phyloP scores from a whole-genome alignment of 2,113 vertebrate species.

The Ovibos moschatus region DNA sequence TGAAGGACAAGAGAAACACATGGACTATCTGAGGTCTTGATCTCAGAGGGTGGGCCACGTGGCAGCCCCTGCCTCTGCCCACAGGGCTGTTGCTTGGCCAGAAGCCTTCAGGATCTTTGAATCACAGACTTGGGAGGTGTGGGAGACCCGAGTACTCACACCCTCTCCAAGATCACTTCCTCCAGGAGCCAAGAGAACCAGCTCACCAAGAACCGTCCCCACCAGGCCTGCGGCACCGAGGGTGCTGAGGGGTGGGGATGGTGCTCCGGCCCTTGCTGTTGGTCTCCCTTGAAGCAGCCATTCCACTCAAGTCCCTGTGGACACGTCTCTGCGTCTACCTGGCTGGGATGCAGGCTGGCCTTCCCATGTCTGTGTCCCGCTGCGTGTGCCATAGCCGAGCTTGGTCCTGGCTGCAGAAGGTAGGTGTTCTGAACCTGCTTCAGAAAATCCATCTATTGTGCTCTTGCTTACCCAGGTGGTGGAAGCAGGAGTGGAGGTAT shows the following conservation, averaged over 20 bases:
- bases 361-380: background rate
- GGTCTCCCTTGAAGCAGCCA: background rate
- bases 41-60: background rate
- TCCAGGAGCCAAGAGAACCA: background rate
- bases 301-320: background rate
- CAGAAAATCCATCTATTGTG: background rate
- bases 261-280: accelerated
- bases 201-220: background rate
- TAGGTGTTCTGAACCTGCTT: background rate
- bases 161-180: background rate
- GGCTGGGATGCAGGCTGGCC: background rate
- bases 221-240: background rate
- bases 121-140: background rate
- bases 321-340: background rate
- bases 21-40: slow-evolving; percentile 78
- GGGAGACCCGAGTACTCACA: background rate
- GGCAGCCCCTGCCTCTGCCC: background rate
- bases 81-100: background rate
- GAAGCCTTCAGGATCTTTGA: background rate
- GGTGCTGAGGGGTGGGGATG: too few relatives aligned
- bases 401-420: background rate
- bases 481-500: background rate
- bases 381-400: background rate
- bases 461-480: background rate
- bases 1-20: slow-evolving; percentile 97